Percentiles rank a stretch among this genome's conserved stretches.
phyloP scores from a whole-genome alignment of 2,113 vertebrate species.

The Loxodonta africana region DNA sequence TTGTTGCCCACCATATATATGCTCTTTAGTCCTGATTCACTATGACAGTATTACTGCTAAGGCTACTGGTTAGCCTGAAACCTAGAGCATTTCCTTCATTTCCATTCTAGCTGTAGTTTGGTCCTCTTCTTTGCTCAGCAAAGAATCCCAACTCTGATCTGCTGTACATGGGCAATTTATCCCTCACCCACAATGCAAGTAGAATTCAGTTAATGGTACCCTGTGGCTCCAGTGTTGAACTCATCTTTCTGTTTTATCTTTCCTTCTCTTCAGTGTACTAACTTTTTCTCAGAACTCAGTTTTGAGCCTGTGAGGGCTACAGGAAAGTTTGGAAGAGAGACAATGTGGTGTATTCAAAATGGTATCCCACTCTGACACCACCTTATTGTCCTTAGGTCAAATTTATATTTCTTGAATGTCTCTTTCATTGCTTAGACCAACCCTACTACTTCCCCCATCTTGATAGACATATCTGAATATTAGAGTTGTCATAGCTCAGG shows the following conservation, averaged over 20 bases:
- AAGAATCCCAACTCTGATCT: background rate
- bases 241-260: background rate
- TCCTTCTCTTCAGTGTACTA: background rate
- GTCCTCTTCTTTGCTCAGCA: background rate
- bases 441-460: background rate
- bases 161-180: background rate
- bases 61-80: background rate
- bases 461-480: background rate
- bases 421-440: background rate
- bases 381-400: background rate
- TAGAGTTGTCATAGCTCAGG: background rate
- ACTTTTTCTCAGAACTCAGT: background rate
- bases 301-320: background rate
- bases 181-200: background rate
- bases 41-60: background rate
- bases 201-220: background rate
- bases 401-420: constrained; percentile 16
- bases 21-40: constrained; percentile 1
- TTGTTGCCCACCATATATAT: background rate
- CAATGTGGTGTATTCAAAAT: background rate
- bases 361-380: background rate
- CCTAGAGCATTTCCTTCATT: background rate
- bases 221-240: background rate
- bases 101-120: background rate
- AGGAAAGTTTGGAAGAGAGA: background rate